Percentiles rank a stretch among this genome's conserved stretches.
Conservation (phyloP, 2,888 invertebrate species). For the Caenorhabditis afra region DNA sequence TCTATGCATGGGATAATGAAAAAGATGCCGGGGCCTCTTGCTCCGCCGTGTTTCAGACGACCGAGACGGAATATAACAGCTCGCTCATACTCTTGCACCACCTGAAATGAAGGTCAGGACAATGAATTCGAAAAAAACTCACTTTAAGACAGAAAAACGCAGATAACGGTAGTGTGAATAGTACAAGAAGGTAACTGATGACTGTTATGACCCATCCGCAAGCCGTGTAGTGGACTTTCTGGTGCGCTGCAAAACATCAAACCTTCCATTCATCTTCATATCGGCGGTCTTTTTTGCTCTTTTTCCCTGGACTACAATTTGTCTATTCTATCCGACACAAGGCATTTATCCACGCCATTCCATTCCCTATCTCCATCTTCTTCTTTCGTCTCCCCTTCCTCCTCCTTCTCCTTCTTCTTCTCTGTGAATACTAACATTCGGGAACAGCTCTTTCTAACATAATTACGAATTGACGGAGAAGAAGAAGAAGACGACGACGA, state of each 20-base stretch:
- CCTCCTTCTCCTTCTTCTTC: not conserved
- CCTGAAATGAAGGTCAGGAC: no score
- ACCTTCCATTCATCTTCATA: not conserved
- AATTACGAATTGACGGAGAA: constrained; percentile 15
- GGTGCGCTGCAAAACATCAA: constrained; percentile 49
- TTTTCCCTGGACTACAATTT: constrained; percentile 14
- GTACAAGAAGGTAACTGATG: constrained; percentile 76
- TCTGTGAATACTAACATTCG: constrained; percentile 13
- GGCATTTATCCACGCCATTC: constrained; percentile 10
- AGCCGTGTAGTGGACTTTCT: constrained; percentile 54
- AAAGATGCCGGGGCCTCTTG: constrained; percentile 84
- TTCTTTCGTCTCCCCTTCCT: no score
- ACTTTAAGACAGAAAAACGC: constrained; percentile 79
- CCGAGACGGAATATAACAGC: constrained; percentile 91
- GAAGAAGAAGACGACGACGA: not conserved
- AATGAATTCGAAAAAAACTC: constrained; percentile 11
- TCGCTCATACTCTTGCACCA: constrained; percentile 84
- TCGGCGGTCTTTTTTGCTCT: not conserved
- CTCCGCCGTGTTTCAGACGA: constrained; percentile 86
- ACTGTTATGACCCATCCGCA: constrained; percentile 80
- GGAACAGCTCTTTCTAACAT: constrained; percentile 27
- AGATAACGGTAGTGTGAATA: constrained; percentile 77
- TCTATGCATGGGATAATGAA: constrained; percentile 86
- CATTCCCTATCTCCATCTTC: constrained; percentile 1
- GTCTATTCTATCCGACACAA: constrained; percentile 8